Conservation (phyloP, 2,888 invertebrate genomes). For the Ophion slaviceki region DNA sequence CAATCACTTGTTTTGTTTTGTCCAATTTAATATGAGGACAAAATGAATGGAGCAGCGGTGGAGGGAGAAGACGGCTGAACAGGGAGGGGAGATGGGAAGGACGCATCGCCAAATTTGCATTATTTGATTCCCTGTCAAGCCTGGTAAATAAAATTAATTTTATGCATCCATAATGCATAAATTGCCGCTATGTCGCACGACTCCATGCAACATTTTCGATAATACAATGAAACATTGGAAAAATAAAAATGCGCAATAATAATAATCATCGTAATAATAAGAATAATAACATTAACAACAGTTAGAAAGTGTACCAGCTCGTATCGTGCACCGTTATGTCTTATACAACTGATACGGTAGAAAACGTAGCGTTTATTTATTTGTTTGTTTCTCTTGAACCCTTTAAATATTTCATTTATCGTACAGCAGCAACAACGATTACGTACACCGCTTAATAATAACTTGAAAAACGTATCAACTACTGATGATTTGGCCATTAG, state of each 20-base stretch:
- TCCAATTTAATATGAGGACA: no score
- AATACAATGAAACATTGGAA: constrained; percentile 33
- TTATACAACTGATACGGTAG: constrained; percentile 21
- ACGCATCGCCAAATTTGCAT: constrained; percentile 15
- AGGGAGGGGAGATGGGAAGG: background rate
- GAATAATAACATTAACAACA: constrained; percentile 7
- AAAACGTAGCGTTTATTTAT: constrained; percentile 19
- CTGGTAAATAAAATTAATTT: background rate
- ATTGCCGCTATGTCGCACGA: constrained; percentile 22
- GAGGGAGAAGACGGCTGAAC: no score
- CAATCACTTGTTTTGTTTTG: constrained; percentile 58
- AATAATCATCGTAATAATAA: constrained; percentile 38
- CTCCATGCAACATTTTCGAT: constrained; percentile 12
- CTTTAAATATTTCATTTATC: constrained; percentile 3
- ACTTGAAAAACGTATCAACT: constrained; percentile 38
- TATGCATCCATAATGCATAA: background rate
- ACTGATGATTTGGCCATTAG: constrained; percentile 30
- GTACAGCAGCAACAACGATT: background rate
- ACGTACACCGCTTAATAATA: constrained; percentile 5
- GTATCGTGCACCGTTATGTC: constrained; percentile 1
- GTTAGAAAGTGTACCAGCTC: constrained; percentile 13
- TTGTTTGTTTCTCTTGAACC: background rate
- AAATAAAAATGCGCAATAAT: constrained; percentile 55
- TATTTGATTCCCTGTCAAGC: constrained; percentile 43
- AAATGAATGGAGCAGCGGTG: no score